Conservation (phyloP, 1,140 invertebrate species). For the Leptinotarsa defecta region DNA sequence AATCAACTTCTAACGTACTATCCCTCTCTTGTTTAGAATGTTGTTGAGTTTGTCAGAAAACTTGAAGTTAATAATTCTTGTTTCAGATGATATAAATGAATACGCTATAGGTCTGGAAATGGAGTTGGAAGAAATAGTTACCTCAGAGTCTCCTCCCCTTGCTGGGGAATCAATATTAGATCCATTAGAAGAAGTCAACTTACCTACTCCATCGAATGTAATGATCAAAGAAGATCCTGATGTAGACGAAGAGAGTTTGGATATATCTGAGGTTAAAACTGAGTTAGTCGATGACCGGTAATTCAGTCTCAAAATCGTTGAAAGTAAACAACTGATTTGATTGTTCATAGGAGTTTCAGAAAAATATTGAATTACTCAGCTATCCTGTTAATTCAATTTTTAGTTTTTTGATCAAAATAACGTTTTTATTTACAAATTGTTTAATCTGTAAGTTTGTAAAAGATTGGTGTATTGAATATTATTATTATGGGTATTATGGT, state of each 20-base stretch:
- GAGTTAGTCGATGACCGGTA: slow-evolving; percentile 21
- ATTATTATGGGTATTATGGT: too few species aligned
- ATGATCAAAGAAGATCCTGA: slow-evolving; percentile 16
- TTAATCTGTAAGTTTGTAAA: too few species aligned
- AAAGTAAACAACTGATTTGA: too few species aligned
- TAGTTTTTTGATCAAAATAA: too few species aligned
- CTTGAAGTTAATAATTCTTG: neutral
- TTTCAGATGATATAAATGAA: slow-evolving; percentile 17
- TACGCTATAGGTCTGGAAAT: slow-evolving; percentile 13
- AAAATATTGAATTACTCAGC: too few species aligned
- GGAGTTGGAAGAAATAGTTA: slow-evolving; percentile 14
- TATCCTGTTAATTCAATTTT: too few species aligned
- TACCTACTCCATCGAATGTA: neutral
- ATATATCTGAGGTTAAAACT: slow-evolving; percentile 12
- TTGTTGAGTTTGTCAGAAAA: too few species aligned
- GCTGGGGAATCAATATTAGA: neutral
- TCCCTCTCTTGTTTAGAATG: too few species aligned
- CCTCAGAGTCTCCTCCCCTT: neutral
- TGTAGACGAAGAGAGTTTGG: slow-evolving; percentile 9
- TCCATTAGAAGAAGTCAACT: slow-evolving; percentile 12
- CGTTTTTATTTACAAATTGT: too few species aligned
- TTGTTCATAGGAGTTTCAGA: too few species aligned
- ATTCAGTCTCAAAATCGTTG: neutral
- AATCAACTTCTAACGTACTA: too few species aligned
- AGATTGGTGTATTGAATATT: too few species aligned